These are phyloP conservation scores for Chiridota heheva DNA, from an alignment of 35 echinoderm and acorn worm genomes.

Conservation along the genomic window DNA sequence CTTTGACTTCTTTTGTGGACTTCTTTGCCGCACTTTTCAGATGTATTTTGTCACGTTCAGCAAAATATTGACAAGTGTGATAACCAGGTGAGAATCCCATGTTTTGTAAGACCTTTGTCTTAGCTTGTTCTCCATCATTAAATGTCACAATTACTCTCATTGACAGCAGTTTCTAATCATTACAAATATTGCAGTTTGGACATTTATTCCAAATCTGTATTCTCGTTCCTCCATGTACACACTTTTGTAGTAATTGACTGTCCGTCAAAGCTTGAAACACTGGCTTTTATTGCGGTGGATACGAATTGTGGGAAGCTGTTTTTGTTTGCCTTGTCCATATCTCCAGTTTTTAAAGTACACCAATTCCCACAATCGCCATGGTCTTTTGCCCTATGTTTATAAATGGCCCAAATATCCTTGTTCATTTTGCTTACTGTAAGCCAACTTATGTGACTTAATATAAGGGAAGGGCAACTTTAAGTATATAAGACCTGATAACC, in stretches of 20 bases:
- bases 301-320: neutral
- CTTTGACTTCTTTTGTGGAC: too few relatives aligned
- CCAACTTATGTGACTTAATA: too few relatives aligned
- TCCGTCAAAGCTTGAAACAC: neutral
- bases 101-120: neutral
- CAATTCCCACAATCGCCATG: too few relatives aligned
- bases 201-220: slow-evolving; percentile 5
- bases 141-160: slow-evolving; percentile 3
- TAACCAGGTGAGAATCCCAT: neutral
- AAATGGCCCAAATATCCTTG: slow-evolving; percentile 11
- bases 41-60: neutral
- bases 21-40: neutral
- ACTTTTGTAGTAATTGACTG: too few relatives aligned
- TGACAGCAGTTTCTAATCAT: too few relatives aligned
- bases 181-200: slow-evolving; percentile 11
- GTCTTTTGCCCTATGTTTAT: neutral
- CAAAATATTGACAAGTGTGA: neutral
- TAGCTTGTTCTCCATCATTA: neutral
- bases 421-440: too few relatives aligned
- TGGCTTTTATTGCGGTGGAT: slow-evolving; percentile 1
- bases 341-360: neutral
- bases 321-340: slow-evolving; percentile 5
- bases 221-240: neutral
- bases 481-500: too few relatives aligned
- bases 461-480: too few relatives aligned